Evolutionary conservation across 2,113 vertebrate species (phyloP).

Genomic region (Poecile atricapillus): DNA sequence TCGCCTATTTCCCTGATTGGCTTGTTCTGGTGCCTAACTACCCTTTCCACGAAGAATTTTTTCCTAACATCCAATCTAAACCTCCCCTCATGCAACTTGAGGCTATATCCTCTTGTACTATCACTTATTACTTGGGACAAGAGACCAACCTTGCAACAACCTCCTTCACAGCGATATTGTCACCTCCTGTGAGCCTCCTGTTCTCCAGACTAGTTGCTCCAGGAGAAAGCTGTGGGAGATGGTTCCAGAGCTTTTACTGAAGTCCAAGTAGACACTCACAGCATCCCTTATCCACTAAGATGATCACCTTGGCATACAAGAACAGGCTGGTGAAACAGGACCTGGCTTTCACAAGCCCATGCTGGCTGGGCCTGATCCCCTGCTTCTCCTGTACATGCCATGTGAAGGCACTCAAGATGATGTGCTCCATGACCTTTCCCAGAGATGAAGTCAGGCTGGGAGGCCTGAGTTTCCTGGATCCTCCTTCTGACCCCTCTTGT

Average conservation of each 20-base stretch:
- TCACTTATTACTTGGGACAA: background rate
- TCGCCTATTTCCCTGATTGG: background rate
- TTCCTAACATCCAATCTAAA: background rate
- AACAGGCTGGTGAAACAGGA: background rate
- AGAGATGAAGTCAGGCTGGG: background rate
- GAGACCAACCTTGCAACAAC: background rate
- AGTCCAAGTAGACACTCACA: background rate
- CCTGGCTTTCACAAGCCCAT: background rate
- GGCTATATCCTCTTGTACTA: background rate
- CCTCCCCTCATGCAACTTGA: background rate
- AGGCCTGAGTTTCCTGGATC: background rate
- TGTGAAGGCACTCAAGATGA: no score
- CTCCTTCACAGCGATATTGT: background rate
- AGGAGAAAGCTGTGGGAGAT: background rate
- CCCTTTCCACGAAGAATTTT: background rate
- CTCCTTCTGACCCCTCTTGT: background rate
- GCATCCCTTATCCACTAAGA: background rate
- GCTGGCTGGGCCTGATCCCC: background rate
- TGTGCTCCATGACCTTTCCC: background rate
- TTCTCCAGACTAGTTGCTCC: background rate
- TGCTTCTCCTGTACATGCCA: no score
- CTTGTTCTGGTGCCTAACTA: background rate
- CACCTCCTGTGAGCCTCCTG: background rate
- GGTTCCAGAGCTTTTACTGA: background rate
- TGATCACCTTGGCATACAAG: background rate